These are phyloP conservation scores for Phortica okadai DNA, from an alignment of 2,888 invertebrate species.

Conservation along the genomic window DNA sequence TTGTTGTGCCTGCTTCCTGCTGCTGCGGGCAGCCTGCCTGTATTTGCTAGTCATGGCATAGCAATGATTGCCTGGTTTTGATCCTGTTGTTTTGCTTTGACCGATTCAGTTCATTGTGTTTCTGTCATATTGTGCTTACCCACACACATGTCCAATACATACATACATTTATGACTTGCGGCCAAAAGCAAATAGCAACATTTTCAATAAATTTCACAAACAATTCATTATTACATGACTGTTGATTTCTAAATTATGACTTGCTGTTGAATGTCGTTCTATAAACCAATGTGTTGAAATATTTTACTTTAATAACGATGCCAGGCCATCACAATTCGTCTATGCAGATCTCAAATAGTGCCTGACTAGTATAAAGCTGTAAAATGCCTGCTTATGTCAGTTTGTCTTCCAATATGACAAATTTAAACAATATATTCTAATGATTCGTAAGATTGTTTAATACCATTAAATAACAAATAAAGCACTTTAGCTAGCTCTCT, in stretches of 20 bases:
- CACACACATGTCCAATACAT: neutral
- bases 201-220: neutral
- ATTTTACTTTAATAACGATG: too few relatives aligned
- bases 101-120: constrained; percentile 5
- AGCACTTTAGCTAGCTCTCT: neutral
- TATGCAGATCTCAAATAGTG: too few relatives aligned
- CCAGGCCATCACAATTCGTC: too few relatives aligned
- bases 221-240: neutral
- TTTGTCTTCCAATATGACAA: too few relatives aligned
- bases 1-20: too few relatives aligned
- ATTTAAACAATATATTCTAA: too few relatives aligned
- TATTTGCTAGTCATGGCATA: too few relatives aligned
- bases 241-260: neutral
- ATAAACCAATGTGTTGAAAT: too few relatives aligned
- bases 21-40: too few relatives aligned
- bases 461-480: neutral
- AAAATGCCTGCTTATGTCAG: too few relatives aligned
- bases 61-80: neutral
- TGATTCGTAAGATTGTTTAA: neutral
- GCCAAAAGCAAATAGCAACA: constrained; percentile 57
- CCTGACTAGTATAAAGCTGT: too few relatives aligned
- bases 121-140: constrained; percentile 12
- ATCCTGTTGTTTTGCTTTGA: constrained; percentile 10
- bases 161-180: constrained; percentile 41
- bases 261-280: neutral